Base-by-base conservation (phyloP, 2,888 invertebrate species). In the Leucophora obtusa region DNA sequence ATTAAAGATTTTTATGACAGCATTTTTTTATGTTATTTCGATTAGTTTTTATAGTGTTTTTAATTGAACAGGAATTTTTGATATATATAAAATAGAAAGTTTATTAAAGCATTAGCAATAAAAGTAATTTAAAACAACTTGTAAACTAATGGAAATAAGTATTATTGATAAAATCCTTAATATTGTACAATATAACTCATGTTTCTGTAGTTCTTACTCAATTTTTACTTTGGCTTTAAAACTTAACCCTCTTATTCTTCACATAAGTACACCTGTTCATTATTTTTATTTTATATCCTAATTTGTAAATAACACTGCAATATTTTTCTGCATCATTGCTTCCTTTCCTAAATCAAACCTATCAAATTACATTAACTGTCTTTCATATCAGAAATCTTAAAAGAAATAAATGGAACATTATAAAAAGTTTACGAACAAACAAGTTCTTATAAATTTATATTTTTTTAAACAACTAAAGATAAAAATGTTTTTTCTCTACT, bases 321-420 rank as follows among this genome's bases (percentile, higher is more conserved):
- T 14, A 62, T 66, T 75, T 75, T 72, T 65, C 63, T 76, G 65
- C 59, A 24, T 76, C 63, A 74, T 53, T 80, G 71, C 53, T 63
- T 68, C 56, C 68, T 80, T 76, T 72, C 43, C 54, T 56, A 43
- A 72, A 60, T 59, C 65, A 63, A 53, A 58, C n/a, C 18, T 76
- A 80, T 80, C 80, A 72, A 69, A 73, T 80, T 80, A 65, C 80
- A 18, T 56, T 62, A 58, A 63, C 74, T 73, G 56, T 53, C 56
- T 62, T 60, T n/a, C 3, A 56, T n/a, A 2, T 33, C 9, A 33
- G 14, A 28, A 28, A n/a, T 47, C 14, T n/a, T 38, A 10, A 38
- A 38, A 38, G 4, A n/a, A 47, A 47, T 6, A 28, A 28, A 3
- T 47, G 43, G 43, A 47, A n/a, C n/a, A 47, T 47, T 14, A n/a